These are phyloP conservation scores for Oligia latruncula DNA, from an alignment of 2,888 invertebrate species.

Conservation along the genomic window DNA sequence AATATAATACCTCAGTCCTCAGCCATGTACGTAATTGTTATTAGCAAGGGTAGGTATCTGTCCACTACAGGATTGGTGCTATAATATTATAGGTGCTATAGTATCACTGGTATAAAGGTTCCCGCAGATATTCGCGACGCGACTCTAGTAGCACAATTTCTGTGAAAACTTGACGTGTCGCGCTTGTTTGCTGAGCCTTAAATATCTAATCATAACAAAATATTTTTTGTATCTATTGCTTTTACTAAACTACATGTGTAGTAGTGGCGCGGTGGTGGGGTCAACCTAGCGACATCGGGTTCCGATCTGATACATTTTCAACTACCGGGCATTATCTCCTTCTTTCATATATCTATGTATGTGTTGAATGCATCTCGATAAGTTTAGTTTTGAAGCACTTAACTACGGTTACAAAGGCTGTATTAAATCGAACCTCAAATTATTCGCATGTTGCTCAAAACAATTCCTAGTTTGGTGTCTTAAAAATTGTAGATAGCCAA, in stretches of 20 bases:
- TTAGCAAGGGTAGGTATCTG: not conserved
- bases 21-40: conserved; percentile 3
- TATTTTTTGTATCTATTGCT: too few species aligned
- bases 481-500: too few species aligned
- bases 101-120: not conserved
- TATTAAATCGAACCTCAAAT: not conserved
- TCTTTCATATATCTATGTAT: too few species aligned
- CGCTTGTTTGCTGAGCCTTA: too few species aligned
- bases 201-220: not conserved
- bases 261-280: too few species aligned
- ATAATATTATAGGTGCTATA: not conserved
- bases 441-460: not conserved
- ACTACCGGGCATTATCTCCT: too few species aligned
- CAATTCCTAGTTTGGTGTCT: not conserved
- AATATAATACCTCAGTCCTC: conserved; percentile 2
- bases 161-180: not conserved
- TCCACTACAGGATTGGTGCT: not conserved
- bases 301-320: too few species aligned
- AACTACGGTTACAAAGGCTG: not conserved
- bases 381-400: not conserved
- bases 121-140: too few species aligned
- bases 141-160: not conserved
- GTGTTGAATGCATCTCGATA: not conserved
- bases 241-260: too few species aligned
- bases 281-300: too few species aligned